Percentiles rank a stretch among this genome's conserved stretches.
Conservation (phyloP, 1,140 invertebrate genomes). For the Hycleus cichorii region DNA sequence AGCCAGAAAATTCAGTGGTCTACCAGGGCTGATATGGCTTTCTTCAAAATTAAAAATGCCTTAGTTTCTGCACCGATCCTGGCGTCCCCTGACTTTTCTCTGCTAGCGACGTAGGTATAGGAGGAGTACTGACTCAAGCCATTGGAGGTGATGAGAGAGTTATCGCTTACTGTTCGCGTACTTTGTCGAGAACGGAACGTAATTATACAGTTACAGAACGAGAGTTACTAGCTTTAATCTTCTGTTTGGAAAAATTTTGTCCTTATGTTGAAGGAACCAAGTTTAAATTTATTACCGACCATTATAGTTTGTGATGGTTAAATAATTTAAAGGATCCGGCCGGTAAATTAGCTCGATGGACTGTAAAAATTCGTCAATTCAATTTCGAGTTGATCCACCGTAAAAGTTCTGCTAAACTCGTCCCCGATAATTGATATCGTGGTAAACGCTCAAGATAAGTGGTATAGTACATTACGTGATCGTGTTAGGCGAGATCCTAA, state of each 20-base stretch:
- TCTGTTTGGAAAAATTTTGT: constrained; percentile 26
- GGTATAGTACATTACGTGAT: too few species aligned
- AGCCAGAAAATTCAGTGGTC: constrained; percentile 6
- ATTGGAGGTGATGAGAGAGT: constrained; percentile 19
- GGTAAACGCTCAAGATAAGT: too few species aligned
- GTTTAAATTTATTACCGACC: constrained; percentile 44
- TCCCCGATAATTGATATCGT: too few species aligned
- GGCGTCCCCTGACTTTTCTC: constrained; percentile 21
- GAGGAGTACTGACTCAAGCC: background rate
- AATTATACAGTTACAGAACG: constrained; percentile 11
- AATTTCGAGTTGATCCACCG: constrained; percentile 38
- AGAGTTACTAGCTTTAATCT: background rate
- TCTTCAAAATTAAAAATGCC: background rate
- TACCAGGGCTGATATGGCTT: constrained; percentile 3
- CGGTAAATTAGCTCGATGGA: constrained; percentile 41
- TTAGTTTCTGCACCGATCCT: constrained; percentile 18
- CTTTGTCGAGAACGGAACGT: background rate
- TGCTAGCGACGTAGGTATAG: background rate
- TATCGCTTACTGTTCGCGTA: too few species aligned
- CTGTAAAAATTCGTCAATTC: constrained; percentile 37
- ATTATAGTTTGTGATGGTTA: constrained; percentile 42
- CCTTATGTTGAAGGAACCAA: constrained; percentile 38
- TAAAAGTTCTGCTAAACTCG: constrained; percentile 31
- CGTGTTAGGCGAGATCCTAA: too few species aligned
- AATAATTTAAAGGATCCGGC: constrained; percentile 37